These are phyloP conservation scores for Macaca mulatta DNA, from an alignment of 2,113 vertebrate species.

Conservation along the genomic window DNA sequence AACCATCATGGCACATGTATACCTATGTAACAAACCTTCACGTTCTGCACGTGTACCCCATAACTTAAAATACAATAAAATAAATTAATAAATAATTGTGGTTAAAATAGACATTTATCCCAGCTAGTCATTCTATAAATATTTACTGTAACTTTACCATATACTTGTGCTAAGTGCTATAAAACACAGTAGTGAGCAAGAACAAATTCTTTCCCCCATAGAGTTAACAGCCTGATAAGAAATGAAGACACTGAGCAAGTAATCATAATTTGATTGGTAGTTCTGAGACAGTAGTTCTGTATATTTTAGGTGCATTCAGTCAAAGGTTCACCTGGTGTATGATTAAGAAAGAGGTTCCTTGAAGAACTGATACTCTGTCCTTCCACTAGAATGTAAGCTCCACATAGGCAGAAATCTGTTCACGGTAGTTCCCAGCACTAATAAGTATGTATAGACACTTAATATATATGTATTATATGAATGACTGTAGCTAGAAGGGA, in stretches of 20 bases:
- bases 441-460: not conserved
- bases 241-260: not conserved
- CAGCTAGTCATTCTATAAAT: not conserved
- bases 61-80: too few relatives aligned
- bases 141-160: not conserved
- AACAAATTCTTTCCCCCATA: not conserved
- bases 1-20: too few relatives aligned
- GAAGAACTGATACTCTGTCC: not conserved
- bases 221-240: not conserved
- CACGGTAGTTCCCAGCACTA: not conserved
- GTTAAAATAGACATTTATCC: not conserved
- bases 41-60: too few relatives aligned
- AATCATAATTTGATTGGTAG: not conserved
- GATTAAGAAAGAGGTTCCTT: not conserved
- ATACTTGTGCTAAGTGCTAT: not conserved
- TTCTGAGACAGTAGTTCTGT: not conserved
- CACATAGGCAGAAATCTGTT: not conserved
- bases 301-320: not conserved
- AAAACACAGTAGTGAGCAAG: not conserved
- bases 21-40: too few relatives aligned
- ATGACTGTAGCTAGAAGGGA: not conserved
- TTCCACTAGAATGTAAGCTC: not conserved
- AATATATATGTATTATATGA: not conserved
- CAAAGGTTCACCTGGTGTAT: not conserved
- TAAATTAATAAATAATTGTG: not conserved